Percentiles rank a stretch among this genome's conserved stretches.
These are phyloP conservation scores for Cordilura impudica DNA, from an alignment of 2,888 invertebrate genomes.

Conservation along the genomic window DNA sequence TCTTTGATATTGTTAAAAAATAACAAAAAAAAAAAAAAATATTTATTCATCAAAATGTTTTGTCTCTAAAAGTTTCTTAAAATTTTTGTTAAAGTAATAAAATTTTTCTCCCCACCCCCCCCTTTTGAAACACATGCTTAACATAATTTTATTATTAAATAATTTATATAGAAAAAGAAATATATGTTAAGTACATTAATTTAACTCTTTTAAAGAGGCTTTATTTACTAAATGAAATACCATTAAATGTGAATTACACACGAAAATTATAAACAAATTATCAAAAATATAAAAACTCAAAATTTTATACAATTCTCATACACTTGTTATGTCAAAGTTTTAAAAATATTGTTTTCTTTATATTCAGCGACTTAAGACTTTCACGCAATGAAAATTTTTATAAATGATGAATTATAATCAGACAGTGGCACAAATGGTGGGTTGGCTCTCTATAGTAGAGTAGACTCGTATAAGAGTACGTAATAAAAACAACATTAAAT, in stretches of 20 bases:
- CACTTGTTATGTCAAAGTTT: slow-evolving; percentile 19
- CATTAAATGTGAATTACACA: slow-evolving; percentile 37
- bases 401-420: slow-evolving; percentile 4
- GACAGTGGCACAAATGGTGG: not conserved
- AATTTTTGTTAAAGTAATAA: too few relatives aligned
- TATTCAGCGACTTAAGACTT: not conserved
- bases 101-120: not conserved
- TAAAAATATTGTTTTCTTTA: not conserved
- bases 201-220: slow-evolving; percentile 7
- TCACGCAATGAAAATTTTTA: not conserved
- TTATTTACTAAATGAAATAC: slow-evolving; percentile 20
- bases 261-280: not conserved
- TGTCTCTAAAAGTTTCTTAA: too few relatives aligned
- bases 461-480: too few relatives aligned
- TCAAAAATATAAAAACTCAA: not conserved
- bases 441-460: too few relatives aligned
- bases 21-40: too few relatives aligned
- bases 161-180: not conserved
- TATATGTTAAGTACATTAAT: not conserved
- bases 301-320: not conserved
- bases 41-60: too few relatives aligned
- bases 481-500: too few relatives aligned
- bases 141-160: not conserved
- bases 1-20: too few relatives aligned
- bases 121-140: too few relatives aligned